Base-by-base conservation (phyloP, 2,888 invertebrate genomes). In the Arctia plantaginis region DNA sequence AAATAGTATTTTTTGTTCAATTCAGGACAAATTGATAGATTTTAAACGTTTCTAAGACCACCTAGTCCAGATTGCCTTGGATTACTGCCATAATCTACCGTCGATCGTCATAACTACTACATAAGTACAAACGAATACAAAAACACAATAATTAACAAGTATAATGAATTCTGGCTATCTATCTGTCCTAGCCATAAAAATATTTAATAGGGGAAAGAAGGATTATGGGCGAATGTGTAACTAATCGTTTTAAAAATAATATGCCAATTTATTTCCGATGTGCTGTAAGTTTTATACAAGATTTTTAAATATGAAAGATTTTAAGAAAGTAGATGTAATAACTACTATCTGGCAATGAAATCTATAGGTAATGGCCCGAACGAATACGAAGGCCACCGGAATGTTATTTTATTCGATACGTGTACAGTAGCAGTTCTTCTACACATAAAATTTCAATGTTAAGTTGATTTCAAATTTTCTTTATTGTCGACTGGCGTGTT, bases 391-490 rank as follows among this genome's bases (percentile, higher is more conserved):
- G 51, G 51, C 64, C 39, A 30, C 64, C 39, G 66, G 66, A 65
- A 66, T 51, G 67, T 41, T 33, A 47, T 8, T 66, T n/a, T 70
- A 69, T 27, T 15, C 18, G 30, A 66, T 62, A n/a, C 20, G 47
- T 72, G 65, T 65, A 68, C 74, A 69, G 79, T 69, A 74, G 76
- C 77, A 72, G 72, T 73, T 75, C 51, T 44, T 65, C n/a, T 67
- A 66, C 65, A 72, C 72, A 66, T 69, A 72, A 72, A 70, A n/a
- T 67, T 69, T 66, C 73, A 73, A 77, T 73, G 74, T 76, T 79
- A 83, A 77, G 68, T 77, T 69, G 65, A 79, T 83, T 80, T 78
- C 69, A 78, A 83, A 77, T 79, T 78, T 69, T 69, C 64, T 47
- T 81, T 77, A 80, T 78, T 76, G 76, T 55, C 68, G 78, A 77